Evolutionary conservation across 2,888 invertebrate genomes (phyloP).

Genomic region (Colletes collaris): DNA sequence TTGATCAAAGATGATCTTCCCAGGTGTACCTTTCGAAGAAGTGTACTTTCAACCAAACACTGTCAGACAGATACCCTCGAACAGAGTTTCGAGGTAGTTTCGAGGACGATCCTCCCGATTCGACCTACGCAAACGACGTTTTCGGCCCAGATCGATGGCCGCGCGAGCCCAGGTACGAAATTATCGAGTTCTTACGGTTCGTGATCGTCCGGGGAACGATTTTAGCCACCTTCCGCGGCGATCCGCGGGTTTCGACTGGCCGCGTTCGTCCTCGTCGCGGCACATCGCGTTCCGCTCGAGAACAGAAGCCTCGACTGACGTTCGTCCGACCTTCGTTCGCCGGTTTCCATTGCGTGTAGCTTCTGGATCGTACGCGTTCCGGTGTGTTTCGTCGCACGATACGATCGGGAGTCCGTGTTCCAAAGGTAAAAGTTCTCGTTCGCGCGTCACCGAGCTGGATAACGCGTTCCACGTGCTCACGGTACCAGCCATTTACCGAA

Average conservation of each 20-base stretch:
- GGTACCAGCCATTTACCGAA: too few relatives aligned
- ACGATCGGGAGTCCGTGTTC: slow-evolving; percentile 29
- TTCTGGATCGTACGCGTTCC: slow-evolving; percentile 42
- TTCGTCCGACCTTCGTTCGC: slow-evolving; percentile 69
- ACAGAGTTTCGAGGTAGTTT: too few relatives aligned
- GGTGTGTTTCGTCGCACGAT: slow-evolving; percentile 27
- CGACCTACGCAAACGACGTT: too few relatives aligned
- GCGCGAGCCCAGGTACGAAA: too few relatives aligned
- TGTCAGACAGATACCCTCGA: too few relatives aligned
- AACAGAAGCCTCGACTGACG: slow-evolving; percentile 50
- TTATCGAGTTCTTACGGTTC: not conserved
- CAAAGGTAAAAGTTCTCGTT: slow-evolving; percentile 37
- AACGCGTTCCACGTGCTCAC: not conserved
- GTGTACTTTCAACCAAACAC: too few relatives aligned
- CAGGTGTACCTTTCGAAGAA: too few relatives aligned
- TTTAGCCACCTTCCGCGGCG: slow-evolving; percentile 63
- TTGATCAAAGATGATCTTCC: too few relatives aligned
- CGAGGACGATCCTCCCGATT: too few relatives aligned
- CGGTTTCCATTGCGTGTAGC: slow-evolving; percentile 72
- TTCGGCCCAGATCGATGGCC: too few relatives aligned
- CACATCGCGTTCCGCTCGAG: slow-evolving; percentile 61
- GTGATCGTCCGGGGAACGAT: not conserved
- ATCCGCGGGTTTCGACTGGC: slow-evolving; percentile 77
- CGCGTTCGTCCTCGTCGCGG: slow-evolving; percentile 60
- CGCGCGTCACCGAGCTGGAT: not conserved